phyloP scores from a whole-genome alignment of 2,113 vertebrate genomes.

The Corydoras maculifer region DNA sequence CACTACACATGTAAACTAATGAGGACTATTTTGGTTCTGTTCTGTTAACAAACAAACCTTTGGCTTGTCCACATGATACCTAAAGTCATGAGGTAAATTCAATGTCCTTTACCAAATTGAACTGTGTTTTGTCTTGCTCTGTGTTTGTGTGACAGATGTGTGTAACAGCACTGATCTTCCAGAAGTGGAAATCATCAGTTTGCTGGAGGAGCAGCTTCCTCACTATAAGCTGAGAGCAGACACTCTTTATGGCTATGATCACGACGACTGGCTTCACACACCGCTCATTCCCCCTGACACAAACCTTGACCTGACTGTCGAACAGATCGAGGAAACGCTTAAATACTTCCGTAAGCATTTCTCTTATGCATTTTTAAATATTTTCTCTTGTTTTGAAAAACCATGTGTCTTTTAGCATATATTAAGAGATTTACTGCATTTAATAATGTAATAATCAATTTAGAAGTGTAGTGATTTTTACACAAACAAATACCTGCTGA shows the following conservation, averaged over 20 bases:
- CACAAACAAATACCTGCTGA: no score
- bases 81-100: no score
- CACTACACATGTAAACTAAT: no score
- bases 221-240: constrained; percentile 95
- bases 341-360: constrained; percentile 90
- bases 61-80: no score
- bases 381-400: not conserved
- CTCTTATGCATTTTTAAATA: not conserved
- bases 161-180: constrained; percentile 96
- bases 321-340: constrained; percentile 96
- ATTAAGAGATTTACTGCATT: no score
- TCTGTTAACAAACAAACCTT: no score
- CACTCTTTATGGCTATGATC: constrained; percentile 93
- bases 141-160: constrained; percentile 73
- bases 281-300: constrained; percentile 84
- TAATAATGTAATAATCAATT: no score
- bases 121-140: constrained; percentile 17
- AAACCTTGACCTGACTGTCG: constrained; percentile 83
- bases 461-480: no score
- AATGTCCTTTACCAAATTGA: not conserved
- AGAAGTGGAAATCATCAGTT: constrained; percentile 97
- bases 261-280: constrained; percentile 97
- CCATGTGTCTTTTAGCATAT: not conserved
- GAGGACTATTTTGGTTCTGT: no score
- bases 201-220: constrained; percentile 94